Conservation (phyloP, 1,140 invertebrate species). For the Protaetia brevitarsis region DNA sequence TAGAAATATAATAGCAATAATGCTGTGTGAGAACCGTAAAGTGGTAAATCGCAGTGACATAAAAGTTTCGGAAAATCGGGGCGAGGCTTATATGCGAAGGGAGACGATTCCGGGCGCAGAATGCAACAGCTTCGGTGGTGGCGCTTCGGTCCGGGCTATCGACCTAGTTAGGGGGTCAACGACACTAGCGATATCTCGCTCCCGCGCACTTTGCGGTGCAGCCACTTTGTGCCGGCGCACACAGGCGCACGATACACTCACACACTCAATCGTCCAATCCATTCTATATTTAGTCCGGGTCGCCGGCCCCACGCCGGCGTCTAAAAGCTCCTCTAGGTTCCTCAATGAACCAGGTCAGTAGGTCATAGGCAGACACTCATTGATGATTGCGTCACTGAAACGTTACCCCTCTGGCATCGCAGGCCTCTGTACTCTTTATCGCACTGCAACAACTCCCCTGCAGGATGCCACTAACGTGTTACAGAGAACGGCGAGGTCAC, state of each 20-base stretch:
- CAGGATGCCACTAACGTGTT: background rate
- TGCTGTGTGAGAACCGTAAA: too few relatives aligned
- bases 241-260: background rate
- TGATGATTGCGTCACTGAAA: conserved; percentile 8
- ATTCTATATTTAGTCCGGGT: conserved; percentile 10
- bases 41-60: too few relatives aligned
- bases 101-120: background rate
- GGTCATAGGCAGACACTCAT: conserved; percentile 13
- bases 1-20: too few relatives aligned
- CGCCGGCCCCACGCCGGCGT: conserved; percentile 1
- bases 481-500: background rate
- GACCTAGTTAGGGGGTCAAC: background rate
- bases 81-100: too few relatives aligned
- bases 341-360: conserved; percentile 15
- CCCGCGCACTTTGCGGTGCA: background rate
- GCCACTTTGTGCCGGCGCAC: background rate
- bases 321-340: conserved; percentile 1
- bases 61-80: background rate
- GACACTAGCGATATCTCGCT: background rate
- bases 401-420: background rate
- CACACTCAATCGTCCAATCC: background rate
- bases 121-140: background rate
- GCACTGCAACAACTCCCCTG: background rate
- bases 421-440: background rate
- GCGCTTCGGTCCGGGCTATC: background rate